Conservation (phyloP, 2,797 vertebrate species). For the Cynodonichthys magdalenae region DNA sequence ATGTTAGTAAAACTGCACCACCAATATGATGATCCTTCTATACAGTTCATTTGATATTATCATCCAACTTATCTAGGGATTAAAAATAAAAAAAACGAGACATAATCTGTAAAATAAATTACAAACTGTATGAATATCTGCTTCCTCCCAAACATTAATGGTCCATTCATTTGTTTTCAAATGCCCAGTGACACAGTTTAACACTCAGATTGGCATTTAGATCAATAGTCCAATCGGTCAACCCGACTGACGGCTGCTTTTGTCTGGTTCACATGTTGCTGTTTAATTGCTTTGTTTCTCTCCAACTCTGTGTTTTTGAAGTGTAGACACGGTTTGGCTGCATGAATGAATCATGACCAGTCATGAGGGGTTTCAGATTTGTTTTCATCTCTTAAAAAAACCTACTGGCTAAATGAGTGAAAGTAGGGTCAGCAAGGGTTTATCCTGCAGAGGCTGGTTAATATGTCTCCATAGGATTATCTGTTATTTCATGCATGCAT, state of each 20-base stretch:
- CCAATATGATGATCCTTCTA: background rate
- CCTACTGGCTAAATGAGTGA: conserved; percentile 36
- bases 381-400: conserved; percentile 22
- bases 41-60: background rate
- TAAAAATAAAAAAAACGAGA: background rate
- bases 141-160: background rate
- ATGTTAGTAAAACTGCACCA: background rate
- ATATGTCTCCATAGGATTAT: conserved; percentile 55
- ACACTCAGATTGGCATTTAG: conserved; percentile 30
- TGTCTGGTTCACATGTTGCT: conserved; percentile 26
- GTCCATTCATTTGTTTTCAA: conserved; percentile 14
- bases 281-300: conserved; percentile 3
- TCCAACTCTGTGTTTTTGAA: conserved; percentile 15
- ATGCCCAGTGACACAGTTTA: conserved; percentile 29
- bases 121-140: background rate
- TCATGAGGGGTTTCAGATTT: conserved; percentile 20
- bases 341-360: conserved; percentile 15
- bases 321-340: conserved; percentile 35
- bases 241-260: conserved; percentile 19
- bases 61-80: background rate
- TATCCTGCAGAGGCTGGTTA: conserved; percentile 48
- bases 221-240: conserved; percentile 61
- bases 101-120: background rate
- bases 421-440: conserved; percentile 49
- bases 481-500: conserved; percentile 29